These are phyloP conservation scores for Melanotaenia trifasciata DNA, from an alignment of 2,797 vertebrate genomes.

Conservation along the genomic window DNA sequence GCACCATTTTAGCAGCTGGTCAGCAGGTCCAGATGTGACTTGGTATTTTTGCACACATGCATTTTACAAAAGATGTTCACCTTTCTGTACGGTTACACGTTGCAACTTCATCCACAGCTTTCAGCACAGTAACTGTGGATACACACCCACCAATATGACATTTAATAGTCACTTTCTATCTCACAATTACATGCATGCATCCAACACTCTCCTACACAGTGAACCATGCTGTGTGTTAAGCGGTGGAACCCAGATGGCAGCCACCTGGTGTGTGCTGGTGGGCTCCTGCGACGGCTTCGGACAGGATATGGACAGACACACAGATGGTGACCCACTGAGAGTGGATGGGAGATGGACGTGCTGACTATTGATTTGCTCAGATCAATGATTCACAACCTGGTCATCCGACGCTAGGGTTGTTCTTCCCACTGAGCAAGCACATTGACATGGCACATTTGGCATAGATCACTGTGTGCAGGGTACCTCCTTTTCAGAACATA, in stretches of 20 bases:
- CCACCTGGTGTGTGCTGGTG: slow-evolving; percentile 77
- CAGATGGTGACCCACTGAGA: slow-evolving; percentile 76
- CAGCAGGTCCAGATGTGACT: slow-evolving; percentile 8
- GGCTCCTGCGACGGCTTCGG: slow-evolving; percentile 62
- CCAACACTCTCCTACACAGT: slow-evolving; percentile 68
- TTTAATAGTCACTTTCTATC: slow-evolving; percentile 56
- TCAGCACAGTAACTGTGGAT: slow-evolving; percentile 35
- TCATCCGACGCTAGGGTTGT: slow-evolving; percentile 68
- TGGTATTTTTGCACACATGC: slow-evolving; percentile 3
- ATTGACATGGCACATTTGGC: slow-evolving; percentile 42
- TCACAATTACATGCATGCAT: slow-evolving; percentile 56
- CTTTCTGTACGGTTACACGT: neutral
- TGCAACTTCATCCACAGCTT: slow-evolving; percentile 24
- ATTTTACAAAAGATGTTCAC: slow-evolving; percentile 3
- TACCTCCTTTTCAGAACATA: slow-evolving; percentile 29
- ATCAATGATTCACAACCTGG: slow-evolving; percentile 84
- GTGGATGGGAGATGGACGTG: slow-evolving; percentile 68
- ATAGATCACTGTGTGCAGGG: slow-evolving; percentile 33
- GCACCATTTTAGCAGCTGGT: slow-evolving; percentile 61
- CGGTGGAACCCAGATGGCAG: slow-evolving; percentile 75
- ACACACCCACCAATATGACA: slow-evolving; percentile 66
- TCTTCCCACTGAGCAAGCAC: slow-evolving; percentile 64
- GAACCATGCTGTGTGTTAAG: slow-evolving; percentile 72
- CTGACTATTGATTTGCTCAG: slow-evolving; percentile 81
- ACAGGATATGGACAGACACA: slow-evolving; percentile 72